Evolutionary conservation across 1,140 invertebrate genomes (phyloP), one percentile per base, ranked within the genome.

Genomic region (Drosophila parabipectinata): DNA sequence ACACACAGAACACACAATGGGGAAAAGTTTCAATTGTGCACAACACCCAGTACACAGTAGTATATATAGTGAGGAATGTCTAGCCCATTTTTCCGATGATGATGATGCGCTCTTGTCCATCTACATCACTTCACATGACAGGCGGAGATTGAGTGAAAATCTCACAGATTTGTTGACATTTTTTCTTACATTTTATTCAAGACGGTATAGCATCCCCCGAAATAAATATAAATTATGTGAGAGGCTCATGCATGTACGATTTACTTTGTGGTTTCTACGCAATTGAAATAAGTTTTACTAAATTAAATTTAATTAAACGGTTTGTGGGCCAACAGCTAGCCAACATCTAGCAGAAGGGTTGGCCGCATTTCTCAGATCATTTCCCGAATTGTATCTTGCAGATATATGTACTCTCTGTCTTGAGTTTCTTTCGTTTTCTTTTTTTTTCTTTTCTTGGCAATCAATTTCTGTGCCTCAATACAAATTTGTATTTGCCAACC

Each of bases 81-180:
- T 50, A 50, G 45, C 55, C 44, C 58, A 51, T 34, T 73, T 15
- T 37, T 32, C 18, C 12, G 18, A 3, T 58, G 26, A 50, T 48
- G 15, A 30, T 53, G 62, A 24, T 44, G 50, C 47, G 51, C 39
- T 48, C 63, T 58, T 54, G 72, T 66, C 60, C 72, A 75, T 66
- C 53, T 30, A 41, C 73, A 76, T 59, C 56, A 77, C 52, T 77
- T 41, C 74, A 74, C 74, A 68, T 87, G 83, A 88, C 83, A 88
- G 67, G 51, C 72, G 34, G 53, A 72, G 79, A 83, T 88, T 88
- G 84, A 61, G 83, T 88, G 83, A 88, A 88, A 88, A 88, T 87
- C 79, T 88, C 47, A 10, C 60, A 82, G 79, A 88, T 87, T 87
- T 88, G 82, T 79, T 79, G 66, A 69, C 52, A 59, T 76, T 73